Percentiles rank a stretch among this genome's conserved stretches.
These are phyloP conservation scores for Nannobrachium achirus DNA, from an alignment of 2,113 vertebrate species.

Conservation along the genomic window DNA sequence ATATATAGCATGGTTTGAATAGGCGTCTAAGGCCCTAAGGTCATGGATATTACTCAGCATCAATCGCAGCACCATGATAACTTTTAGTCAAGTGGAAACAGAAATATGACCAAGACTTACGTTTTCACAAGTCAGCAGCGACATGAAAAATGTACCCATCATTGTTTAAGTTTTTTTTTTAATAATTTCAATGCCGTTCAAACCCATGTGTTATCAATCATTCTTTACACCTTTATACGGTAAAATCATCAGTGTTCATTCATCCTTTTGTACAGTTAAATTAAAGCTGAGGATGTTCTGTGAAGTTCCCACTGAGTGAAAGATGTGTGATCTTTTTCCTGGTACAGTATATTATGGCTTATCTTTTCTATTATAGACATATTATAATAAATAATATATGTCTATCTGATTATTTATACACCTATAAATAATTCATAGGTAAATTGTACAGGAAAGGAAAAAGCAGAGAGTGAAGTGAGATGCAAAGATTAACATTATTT, in stretches of 20 bases:
- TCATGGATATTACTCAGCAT: conserved; percentile 3
- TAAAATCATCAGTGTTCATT: not conserved
- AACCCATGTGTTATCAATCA: not conserved
- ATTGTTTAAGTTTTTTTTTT: not conserved
- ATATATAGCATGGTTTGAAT: conserved; percentile 7
- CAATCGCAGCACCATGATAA: not conserved
- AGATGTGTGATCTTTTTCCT: not conserved
- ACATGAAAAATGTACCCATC: not conserved
- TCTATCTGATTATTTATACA: not conserved
- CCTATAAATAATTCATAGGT: not conserved
- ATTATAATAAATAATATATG: not conserved
- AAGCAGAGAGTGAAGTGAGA: not conserved
- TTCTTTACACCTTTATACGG: not conserved
- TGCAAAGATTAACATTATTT: conserved; percentile 37
- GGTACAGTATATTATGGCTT: conserved; percentile 56
- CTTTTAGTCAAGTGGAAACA: not conserved
- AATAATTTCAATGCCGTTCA: conserved; percentile 17
- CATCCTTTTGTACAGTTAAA: not conserved
- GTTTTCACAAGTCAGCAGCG: too few relatives aligned
- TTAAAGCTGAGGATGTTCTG: too few relatives aligned
- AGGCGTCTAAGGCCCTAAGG: too few relatives aligned
- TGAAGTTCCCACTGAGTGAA: not conserved
- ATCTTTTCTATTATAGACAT: conserved; percentile 26
- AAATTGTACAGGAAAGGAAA: not conserved
- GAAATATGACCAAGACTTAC: too few relatives aligned